Evolutionary conservation across 1,140 invertebrate species (phyloP).

Genomic region (Trichoplusia ni): DNA sequence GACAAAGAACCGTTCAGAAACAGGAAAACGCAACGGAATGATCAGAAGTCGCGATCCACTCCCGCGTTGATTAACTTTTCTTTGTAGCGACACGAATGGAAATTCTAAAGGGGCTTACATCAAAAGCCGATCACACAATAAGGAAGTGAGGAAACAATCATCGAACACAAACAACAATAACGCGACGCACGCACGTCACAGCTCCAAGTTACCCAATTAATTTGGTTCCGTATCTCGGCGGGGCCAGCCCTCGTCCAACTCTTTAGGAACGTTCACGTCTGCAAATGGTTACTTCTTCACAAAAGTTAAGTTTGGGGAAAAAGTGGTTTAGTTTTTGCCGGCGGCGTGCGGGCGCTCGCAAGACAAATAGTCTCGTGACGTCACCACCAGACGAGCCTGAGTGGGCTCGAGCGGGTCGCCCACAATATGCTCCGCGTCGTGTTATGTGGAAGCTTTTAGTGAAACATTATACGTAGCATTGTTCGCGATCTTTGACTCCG

Average conservation of each 20-base stretch:
- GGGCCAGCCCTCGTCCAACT: conserved; percentile 3
- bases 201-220: conserved; percentile 34
- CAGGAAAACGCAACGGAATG: conserved; percentile 16
- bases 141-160: conserved; percentile 29
- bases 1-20: conserved; percentile 2
- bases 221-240: conserved; percentile 13
- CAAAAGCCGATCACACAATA: conserved; percentile 29
- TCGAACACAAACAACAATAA: conserved; percentile 26
- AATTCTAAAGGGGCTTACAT: conserved; percentile 14
- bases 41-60: conserved; percentile 10
- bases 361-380: conserved; percentile 41
- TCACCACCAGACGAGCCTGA: conserved; percentile 30
- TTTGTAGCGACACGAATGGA: conserved; percentile 28
- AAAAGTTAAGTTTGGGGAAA: conserved; percentile 30
- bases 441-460: not conserved
- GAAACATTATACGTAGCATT: no score
- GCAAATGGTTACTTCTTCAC: conserved; percentile 29
- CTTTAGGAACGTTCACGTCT: conserved; percentile 21
- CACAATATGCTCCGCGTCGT: not conserved
- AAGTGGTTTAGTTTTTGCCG: conserved; percentile 37
- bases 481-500: no score
- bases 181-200: conserved; percentile 5
- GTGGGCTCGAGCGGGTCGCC: conserved; percentile 10
- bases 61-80: conserved; percentile 28
- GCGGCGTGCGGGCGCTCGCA: conserved; percentile 1